These are phyloP conservation scores for Tipula confusa DNA, from an alignment of 2,888 invertebrate species.

Conservation along the genomic window DNA sequence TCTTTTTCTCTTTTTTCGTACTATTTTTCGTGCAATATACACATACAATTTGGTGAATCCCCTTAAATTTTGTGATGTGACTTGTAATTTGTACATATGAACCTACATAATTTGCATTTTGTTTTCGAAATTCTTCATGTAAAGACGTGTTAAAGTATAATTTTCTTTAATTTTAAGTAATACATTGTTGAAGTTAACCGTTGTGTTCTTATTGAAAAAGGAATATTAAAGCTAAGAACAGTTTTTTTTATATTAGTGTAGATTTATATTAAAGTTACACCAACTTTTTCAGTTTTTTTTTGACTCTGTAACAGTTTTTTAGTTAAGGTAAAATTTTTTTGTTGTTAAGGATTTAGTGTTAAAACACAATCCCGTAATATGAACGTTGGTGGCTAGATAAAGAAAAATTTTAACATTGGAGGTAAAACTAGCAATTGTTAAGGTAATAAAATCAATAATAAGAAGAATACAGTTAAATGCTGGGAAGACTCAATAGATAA, in stretches of 20 bases:
- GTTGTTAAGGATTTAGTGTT: too few relatives aligned
- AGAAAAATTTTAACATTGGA: too few relatives aligned
- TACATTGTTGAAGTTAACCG: background rate
- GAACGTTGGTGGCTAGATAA: too few relatives aligned
- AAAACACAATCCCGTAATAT: too few relatives aligned
- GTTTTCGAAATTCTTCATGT: background rate
- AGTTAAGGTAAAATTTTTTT: slow-evolving; percentile 12
- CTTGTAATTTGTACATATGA: background rate
- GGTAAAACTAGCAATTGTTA: too few relatives aligned
- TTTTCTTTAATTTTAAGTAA: background rate
- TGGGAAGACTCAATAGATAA: too few relatives aligned
- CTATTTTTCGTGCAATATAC: background rate
- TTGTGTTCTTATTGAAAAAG: background rate
- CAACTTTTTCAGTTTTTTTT: background rate
- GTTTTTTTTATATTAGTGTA: background rate
- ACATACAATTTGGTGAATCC: background rate
- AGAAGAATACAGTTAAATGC: too few relatives aligned
- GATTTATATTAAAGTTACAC: background rate
- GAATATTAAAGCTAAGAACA: background rate
- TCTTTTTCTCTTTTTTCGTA: background rate
- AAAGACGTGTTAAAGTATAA: background rate
- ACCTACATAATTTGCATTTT: background rate
- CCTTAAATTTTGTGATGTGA: background rate
- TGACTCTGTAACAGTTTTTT: background rate
- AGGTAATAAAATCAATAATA: too few relatives aligned